Base-by-base conservation (phyloP, 2,888 invertebrate genomes). In the Drosophila merina region DNA sequence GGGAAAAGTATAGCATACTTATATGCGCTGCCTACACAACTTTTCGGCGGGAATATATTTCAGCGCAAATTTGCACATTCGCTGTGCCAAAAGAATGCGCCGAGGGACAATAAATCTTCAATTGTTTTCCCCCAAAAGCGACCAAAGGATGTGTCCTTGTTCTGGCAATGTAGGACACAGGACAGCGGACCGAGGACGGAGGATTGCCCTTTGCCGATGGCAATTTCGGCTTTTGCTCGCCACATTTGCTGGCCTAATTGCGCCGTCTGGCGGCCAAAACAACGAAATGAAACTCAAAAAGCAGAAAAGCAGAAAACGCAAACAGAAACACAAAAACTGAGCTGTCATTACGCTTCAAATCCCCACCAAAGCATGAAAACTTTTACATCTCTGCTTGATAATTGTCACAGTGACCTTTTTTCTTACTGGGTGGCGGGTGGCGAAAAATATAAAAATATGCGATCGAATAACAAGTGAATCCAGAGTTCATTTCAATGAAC, bases 171-270 rank as follows among this genome's bases (percentile, higher is more conserved):
- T 40, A 14, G 48, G 31, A 14, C 40, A 25, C 14, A 9, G 28
- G 36, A 26, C 10, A 20, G 20, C 1, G 20, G 2, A 20, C 20
- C 14, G 4, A 2, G n/a, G 36, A n/a, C 36, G 33, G 36, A 42
- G 44, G 44, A 28, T 10, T 33, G 59, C 36, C 36, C 47, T 12
- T 12, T 8, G 47, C 51, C 56, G 54, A 47, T 51, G 67, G 48
- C 59, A 44, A 57, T 55, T 59, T 62, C 36, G 58, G 49, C 54
- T 20, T 44, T 38, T 31, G 52, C 42, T 71, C 72, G 76, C 72
- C 77, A 75, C 81, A 86, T 86, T 88, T 75, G 69, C 45, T 66
- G 67, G 57, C 64, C 72, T 87, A 87, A 83, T 87, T 86, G 77
- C 70, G 86, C 73, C 63, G 77, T 71, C 86, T 71, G 72, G 49